These are phyloP conservation scores for Uloborus plumipes DNA, from an alignment of 2,888 invertebrate genomes.

Conservation along the genomic window DNA sequence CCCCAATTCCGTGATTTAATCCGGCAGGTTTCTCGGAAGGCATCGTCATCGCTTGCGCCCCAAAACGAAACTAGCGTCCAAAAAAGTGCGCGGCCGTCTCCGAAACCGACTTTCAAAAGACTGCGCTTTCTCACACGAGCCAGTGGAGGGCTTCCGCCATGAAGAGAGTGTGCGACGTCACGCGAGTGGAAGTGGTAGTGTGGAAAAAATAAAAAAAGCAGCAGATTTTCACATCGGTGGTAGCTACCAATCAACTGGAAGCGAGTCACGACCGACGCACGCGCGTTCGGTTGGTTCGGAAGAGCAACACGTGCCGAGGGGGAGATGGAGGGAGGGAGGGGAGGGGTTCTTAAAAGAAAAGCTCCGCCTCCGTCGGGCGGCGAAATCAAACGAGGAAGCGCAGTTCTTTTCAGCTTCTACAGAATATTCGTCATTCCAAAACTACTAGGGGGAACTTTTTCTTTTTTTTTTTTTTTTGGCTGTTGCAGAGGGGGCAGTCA, in stretches of 20 bases:
- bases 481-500: neutral
- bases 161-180: conserved; percentile 6
- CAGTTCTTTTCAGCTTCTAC: neutral
- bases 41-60: conserved; percentile 4
- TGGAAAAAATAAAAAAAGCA: neutral
- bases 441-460: neutral
- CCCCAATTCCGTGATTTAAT: conserved; percentile 16
- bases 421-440: conserved; percentile 11
- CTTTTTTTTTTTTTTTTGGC: neutral
- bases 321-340: neutral
- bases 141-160: neutral
- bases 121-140: neutral
- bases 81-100: neutral
- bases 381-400: conserved; percentile 28
- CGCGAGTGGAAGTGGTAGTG: conserved; percentile 2
- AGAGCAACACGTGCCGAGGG: conserved; percentile 2
- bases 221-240: neutral
- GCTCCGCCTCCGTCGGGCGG: conserved; percentile 23
- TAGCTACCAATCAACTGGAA: conserved; percentile 33
- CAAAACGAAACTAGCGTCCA: no score
- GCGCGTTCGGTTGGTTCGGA: conserved; percentile 27
- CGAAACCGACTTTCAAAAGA: conserved; percentile 3
- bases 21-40: conserved; percentile 17
- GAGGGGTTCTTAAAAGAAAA: neutral
- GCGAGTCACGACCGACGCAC: conserved; percentile 13